phyloP scores from a whole-genome alignment of 2,888 invertebrate species.

The Baccha elongata region DNA sequence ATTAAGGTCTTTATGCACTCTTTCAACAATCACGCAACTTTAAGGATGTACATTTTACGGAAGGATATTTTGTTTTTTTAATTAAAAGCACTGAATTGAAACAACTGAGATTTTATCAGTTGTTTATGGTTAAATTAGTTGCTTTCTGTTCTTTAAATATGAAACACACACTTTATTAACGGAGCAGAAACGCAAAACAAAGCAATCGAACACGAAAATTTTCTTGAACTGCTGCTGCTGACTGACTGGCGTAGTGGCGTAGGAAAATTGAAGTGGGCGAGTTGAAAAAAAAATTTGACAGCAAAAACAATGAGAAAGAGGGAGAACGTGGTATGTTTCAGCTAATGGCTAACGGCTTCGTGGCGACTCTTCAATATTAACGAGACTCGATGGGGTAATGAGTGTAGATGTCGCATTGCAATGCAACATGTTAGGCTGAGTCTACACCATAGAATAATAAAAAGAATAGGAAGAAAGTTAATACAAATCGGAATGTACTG shows the following conservation, averaged over 20 bases:
- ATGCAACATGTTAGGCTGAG: too few species aligned
- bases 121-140: conserved; percentile 15
- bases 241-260: conserved; percentile 34
- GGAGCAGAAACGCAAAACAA: conserved; percentile 59
- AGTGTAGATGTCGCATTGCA: not conserved
- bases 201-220: conserved; percentile 59
- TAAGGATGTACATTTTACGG: conserved; percentile 45
- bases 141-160: conserved; percentile 11
- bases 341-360: conserved; percentile 47
- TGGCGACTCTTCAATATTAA: not conserved
- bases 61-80: not conserved
- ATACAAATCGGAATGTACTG: too few species aligned
- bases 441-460: too few species aligned
- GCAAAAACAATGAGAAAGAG: conserved; percentile 20
- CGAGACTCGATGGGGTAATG: conserved; percentile 43
- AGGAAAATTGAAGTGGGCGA: conserved; percentile 62
- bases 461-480: too few species aligned
- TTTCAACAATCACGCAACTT: conserved; percentile 42
- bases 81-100: not conserved
- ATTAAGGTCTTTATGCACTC: conserved; percentile 8
- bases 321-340: not conserved
- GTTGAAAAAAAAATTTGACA: conserved; percentile 54
- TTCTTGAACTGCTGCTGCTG: conserved; percentile 47
- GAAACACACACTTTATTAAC: conserved; percentile 4
- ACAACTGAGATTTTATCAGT: not conserved